Evolutionary conservation across 2,113 vertebrate species (phyloP), one percentile per base, ranked within the genome.

Genomic region (Cinclus mexicanus): DNA sequence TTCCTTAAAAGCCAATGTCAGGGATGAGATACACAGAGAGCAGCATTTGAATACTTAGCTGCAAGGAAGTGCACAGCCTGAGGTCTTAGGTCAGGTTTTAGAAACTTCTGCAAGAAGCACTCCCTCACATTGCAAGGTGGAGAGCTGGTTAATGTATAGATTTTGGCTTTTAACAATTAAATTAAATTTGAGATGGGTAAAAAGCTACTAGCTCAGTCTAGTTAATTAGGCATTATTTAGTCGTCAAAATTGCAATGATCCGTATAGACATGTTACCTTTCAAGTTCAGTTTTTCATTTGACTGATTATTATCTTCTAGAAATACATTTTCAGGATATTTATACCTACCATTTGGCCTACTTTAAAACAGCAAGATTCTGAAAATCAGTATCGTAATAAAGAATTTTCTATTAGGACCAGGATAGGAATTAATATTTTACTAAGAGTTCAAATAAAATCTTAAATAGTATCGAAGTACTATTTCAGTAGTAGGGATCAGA

Each of bases 371-470:
- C 6, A 25, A 68, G 49, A 84, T 67, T 61, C 60, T 87, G 60
- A 88, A 94, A 94, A 77, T 84, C 9, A 15, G 26, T 84, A n/a
- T 28, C 28, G 82, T 89, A 81, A 94, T 87, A 94, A 91, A 78
- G 83, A 95, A 94, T 94, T 95, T 94, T 96, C 68, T 70, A 90
- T 89, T 87, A 83, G 26, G 20, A 74, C 46, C 29, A 44, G 52
- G 60, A 56, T 71, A 89, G 63, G 39, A 89, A 91, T 94, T 11
- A 90, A 93, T 95, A 92, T 95, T 96, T 96, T 89, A 89, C 64
- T 75, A 24, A 64, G 92, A 94, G 41, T 93, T 87, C 60, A 95
- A 95, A 88, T 91, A 68, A 95, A 95, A 83, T 78, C 64, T 63
- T 52, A 74, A 77, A 59, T 72, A 93, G 87, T 87, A 68, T 55